Evolutionary conservation across 2,888 invertebrate genomes (phyloP).

Genomic region (Cyclophora albipunctata): DNA sequence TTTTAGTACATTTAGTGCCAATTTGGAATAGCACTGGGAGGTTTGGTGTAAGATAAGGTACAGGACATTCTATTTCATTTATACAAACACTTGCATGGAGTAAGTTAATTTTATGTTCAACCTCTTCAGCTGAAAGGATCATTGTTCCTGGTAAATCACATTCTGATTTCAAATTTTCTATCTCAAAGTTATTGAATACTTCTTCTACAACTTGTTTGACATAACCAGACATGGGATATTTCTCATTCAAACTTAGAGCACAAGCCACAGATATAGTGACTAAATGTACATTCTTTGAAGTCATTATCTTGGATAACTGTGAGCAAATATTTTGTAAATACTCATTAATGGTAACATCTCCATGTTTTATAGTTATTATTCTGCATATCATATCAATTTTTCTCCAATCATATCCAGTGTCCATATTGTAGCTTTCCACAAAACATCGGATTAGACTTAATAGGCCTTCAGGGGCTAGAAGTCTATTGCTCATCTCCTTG

Average conservation of each 20-base stretch:
- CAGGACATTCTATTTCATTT: conserved; percentile 44
- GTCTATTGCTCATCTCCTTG: conserved; percentile 74
- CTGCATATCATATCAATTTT: conserved; percentile 80
- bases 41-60: conserved; percentile 47
- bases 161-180: conserved; percentile 27
- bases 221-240: conserved; percentile 53
- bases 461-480: conserved; percentile 78
- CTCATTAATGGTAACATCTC: conserved; percentile 49
- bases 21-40: conserved; percentile 60
- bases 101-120: conserved; percentile 48
- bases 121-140: conserved; percentile 48
- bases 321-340: conserved; percentile 72
- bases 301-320: conserved; percentile 69
- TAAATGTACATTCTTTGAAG: conserved; percentile 55
- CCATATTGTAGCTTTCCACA: conserved; percentile 71
- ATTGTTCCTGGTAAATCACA: conserved; percentile 48
- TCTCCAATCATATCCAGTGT: conserved; percentile 79
- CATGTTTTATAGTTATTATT: conserved; percentile 76
- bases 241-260: conserved; percentile 66
- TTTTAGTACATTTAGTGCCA: conserved; percentile 44
- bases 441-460: conserved; percentile 78
- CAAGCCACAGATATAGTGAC: conserved; percentile 72
- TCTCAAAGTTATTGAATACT: conserved; percentile 42
- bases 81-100: conserved; percentile 48
- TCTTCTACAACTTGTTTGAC: conserved; percentile 39